Percentiles rank a stretch among this genome's conserved stretches.
These are phyloP conservation scores for Cheilosia vernalis DNA, from an alignment of 2,888 invertebrate genomes.

Conservation along the genomic window DNA sequence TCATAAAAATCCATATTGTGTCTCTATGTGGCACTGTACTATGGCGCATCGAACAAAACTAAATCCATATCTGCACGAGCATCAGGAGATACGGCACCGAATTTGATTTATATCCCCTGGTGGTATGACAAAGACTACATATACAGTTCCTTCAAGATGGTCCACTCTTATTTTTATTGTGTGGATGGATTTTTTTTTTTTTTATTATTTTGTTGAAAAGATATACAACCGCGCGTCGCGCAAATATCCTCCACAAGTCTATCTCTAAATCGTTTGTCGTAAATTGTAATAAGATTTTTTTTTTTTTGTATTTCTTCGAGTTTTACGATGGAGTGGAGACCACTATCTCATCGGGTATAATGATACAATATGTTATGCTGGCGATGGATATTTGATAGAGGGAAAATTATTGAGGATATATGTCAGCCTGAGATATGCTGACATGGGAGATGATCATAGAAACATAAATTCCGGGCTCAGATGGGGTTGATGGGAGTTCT, in stretches of 20 bases:
- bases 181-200: neutral
- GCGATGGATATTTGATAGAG: conserved; percentile 40
- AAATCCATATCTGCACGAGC: conserved; percentile 34
- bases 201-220: conserved; percentile 20
- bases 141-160: conserved; percentile 37
- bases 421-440: conserved; percentile 29
- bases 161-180: conserved; percentile 16
- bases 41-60: conserved; percentile 25
- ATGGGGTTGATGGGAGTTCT: conserved; percentile 32
- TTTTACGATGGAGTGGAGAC: conserved; percentile 60
- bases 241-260: conserved; percentile 36
- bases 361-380: conserved; percentile 19
- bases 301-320: conserved; percentile 39
- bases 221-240: conserved; percentile 52
- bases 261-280: conserved; percentile 63
- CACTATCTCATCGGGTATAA: conserved; percentile 66
- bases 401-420: conserved; percentile 38
- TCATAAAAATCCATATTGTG: conserved; percentile 44
- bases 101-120: conserved; percentile 66
- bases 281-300: conserved; percentile 58
- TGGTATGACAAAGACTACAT: conserved; percentile 42
- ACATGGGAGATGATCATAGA: conserved; percentile 46
- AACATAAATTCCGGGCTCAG: conserved; percentile 33
- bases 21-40: conserved; percentile 8
- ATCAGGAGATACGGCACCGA: conserved; percentile 48